Conservation (phyloP, 1,140 invertebrate genomes). For the Pristionchus pacificus region DNA sequence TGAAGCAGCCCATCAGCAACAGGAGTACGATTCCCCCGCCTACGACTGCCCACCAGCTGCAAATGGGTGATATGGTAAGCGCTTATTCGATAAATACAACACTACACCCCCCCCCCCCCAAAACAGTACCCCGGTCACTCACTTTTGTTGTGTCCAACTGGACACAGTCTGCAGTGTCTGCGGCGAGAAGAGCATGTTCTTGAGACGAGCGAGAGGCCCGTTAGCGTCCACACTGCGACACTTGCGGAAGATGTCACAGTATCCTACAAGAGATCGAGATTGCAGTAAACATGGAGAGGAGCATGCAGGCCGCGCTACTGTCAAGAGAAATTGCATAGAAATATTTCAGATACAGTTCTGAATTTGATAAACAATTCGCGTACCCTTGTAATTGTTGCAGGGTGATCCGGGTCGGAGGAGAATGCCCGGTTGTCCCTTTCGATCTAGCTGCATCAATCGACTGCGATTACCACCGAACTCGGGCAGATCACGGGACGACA, state of each 20-base stretch:
- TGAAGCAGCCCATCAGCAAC: constrained; percentile 96
- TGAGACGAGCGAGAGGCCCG: constrained; percentile 87
- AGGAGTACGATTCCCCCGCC: constrained; percentile 74
- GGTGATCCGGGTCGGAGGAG: constrained; percentile 86
- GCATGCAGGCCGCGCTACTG: too few relatives aligned
- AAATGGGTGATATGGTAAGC: not conserved
- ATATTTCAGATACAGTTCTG: too few relatives aligned
- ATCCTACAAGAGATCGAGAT: constrained; percentile 67
- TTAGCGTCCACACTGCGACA: constrained; percentile 95
- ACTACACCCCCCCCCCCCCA: not conserved
- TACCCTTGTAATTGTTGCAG: constrained; percentile 87
- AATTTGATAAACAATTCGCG: too few relatives aligned
- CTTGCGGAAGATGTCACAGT: constrained; percentile 96
- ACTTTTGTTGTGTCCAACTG: constrained; percentile 44
- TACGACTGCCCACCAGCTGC: constrained; percentile 86
- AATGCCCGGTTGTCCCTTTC: constrained; percentile 66
- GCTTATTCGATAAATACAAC: not conserved
- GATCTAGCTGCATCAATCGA: constrained; percentile 40
- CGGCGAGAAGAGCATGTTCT: constrained; percentile 88
- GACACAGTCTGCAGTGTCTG: constrained; percentile 69
- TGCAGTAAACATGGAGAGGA: not conserved
- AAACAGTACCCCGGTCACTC: not conserved
- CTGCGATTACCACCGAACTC: constrained; percentile 72
- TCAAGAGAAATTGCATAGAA: too few relatives aligned
- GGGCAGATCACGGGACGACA: constrained; percentile 72